A percentile compares a stretch with the other conserved stretches of the same genome.
phyloP scores from a whole-genome alignment of 2,113 vertebrate genomes.

The Passer montanus region DNA sequence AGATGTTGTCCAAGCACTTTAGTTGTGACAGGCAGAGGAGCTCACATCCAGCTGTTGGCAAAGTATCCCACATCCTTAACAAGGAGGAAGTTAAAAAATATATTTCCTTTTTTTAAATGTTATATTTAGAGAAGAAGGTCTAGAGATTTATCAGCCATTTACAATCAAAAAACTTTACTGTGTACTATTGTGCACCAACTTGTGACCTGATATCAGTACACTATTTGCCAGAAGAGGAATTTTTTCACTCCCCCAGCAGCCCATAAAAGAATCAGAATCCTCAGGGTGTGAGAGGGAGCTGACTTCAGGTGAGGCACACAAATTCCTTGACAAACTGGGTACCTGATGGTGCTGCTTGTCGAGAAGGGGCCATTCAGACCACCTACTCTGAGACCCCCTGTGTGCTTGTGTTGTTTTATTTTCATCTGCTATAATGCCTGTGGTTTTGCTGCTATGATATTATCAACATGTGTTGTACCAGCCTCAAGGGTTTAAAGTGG shows the following conservation, averaged over 20 bases:
- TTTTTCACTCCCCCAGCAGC: background rate
- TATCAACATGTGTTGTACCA: background rate
- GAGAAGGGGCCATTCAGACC: background rate
- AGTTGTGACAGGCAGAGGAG: background rate
- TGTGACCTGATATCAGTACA: background rate
- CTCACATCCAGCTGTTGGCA: background rate
- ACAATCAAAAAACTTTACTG: background rate
- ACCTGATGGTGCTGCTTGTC: background rate
- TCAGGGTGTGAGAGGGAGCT: background rate
- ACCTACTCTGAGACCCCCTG: constrained; percentile 27
- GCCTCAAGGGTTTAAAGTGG: constrained; percentile 16
- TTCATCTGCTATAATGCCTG: constrained; percentile 7
- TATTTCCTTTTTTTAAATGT: background rate
- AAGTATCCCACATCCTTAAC: background rate
- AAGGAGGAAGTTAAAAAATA: background rate
- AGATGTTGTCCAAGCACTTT: background rate
- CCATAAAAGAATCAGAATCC: background rate
- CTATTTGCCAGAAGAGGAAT: background rate
- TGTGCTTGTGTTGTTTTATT: background rate
- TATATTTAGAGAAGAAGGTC: background rate
- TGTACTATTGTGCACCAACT: background rate
- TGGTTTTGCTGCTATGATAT: background rate
- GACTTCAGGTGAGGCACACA: background rate
- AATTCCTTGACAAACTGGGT: background rate
- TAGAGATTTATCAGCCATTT: background rate